Evolutionary conservation across 2,888 invertebrate species (phyloP).

Genomic region (Apotomis capreana): DNA sequence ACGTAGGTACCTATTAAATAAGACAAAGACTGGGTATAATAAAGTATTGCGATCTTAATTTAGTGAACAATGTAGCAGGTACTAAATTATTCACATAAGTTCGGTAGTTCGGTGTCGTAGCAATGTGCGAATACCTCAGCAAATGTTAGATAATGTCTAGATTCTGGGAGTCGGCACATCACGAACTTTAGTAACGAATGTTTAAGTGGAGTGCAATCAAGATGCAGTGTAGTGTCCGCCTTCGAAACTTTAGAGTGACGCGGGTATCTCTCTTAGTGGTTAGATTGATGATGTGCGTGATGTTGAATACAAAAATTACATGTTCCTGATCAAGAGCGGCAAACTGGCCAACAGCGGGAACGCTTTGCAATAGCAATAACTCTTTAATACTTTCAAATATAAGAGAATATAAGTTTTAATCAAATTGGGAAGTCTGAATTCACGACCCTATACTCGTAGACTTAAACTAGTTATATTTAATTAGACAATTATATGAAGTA

Average conservation of each 20-base stretch:
- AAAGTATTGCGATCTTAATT: conserved; percentile 13
- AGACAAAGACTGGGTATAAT: conserved; percentile 6
- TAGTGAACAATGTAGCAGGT: background rate
- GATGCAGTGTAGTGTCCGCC: conserved; percentile 75
- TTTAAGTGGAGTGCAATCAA: conserved; percentile 50
- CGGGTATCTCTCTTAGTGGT: conserved; percentile 76
- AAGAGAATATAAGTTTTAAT: conserved; percentile 12
- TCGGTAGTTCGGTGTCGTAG: too few relatives aligned
- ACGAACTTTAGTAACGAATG: conserved; percentile 27
- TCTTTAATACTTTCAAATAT: conserved; percentile 7
- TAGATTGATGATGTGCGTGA: conserved; percentile 67
- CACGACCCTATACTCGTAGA: conserved; percentile 8
- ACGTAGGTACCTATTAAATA: background rate
- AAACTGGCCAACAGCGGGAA: conserved; percentile 11
- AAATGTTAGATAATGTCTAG: conserved; percentile 7
- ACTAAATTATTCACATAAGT: too few relatives aligned
- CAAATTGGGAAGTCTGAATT: conserved; percentile 18
- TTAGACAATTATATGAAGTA: conserved; percentile 14
- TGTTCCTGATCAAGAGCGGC: background rate
- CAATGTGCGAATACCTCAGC: background rate
- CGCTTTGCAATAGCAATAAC: conserved; percentile 22
- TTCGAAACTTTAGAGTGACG: conserved; percentile 76
- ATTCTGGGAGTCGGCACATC: conserved; percentile 1
- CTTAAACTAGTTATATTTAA: conserved; percentile 24
- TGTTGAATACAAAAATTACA: conserved; percentile 65